Base-by-base conservation (phyloP, 2,888 invertebrate species). In the Phaedon cochleariae region DNA sequence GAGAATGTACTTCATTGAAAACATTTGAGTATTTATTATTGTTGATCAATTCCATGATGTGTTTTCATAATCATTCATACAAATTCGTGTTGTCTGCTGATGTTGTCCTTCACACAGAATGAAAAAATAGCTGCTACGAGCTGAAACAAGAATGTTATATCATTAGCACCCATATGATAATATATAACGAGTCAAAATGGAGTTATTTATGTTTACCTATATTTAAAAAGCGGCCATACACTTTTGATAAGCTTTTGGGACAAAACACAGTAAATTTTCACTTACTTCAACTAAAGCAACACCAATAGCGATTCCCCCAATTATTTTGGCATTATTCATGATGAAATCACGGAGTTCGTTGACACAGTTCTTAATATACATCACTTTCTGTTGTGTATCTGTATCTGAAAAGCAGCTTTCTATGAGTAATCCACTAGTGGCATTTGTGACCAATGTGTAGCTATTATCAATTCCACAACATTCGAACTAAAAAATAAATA, bases 401-500 rank as follows among this genome's bases (percentile, higher is more conserved):
- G n/a, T n/a, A n/a, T 15, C 21, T 21, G 21, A n/a, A 12, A 26
- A 62, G 21, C 55, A 62, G 18, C 57, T 55, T 22, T 49, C 22
- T 9, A 62, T 62, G 17, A 49, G 26, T 5, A 2, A 0, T 45
- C 10, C 17, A 20, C n/a, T 18, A 18, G 37, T 52, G 5, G 21
- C 3, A 34, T 48, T 17, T 9, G 29, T 21, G 1, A 55, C 54
- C n/a, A 45, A 22, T 26, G 12, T 18, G 18, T 37, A 57, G 17
- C 37, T 57, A 1, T 2, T 0, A 20, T 41, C n/a, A 3, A 63
- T 45, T 18, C 58, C 55, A 46, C 63, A 63, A 26, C 63, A 63
- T 26, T 63, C 41, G 15, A 63, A 58, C 63, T 63, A 52, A 45
- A 58, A 62, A 62, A n/a, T n/a, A n/a, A n/a, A n/a, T n/a, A n/a